phyloP scores from a whole-genome alignment of 53 echinoderm and acorn worm species.

The Arbacia lixula region DNA sequence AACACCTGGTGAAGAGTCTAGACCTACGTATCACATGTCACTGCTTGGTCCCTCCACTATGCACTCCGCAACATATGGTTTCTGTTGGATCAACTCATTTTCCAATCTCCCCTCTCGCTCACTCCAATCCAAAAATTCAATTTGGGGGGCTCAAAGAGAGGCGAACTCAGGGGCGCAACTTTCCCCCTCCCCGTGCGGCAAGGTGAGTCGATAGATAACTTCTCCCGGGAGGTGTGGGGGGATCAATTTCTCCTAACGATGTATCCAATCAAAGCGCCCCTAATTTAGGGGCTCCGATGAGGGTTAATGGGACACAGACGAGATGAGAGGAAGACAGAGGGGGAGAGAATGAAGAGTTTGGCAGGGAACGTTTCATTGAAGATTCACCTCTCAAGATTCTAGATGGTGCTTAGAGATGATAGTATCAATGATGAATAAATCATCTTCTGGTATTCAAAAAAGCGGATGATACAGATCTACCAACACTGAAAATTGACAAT shows the following conservation, averaged over 20 bases:
- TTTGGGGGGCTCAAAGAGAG: constrained; percentile 22
- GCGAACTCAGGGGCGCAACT: constrained; percentile 14
- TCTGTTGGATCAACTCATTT: constrained; percentile 3
- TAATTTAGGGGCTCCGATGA: too few species aligned
- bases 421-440: too few species aligned
- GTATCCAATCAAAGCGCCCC: too few species aligned
- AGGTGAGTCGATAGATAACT: neutral
- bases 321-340: neutral
- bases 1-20: too few species aligned
- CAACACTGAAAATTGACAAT: too few species aligned
- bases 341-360: neutral
- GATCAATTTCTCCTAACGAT: constrained; percentile 20
- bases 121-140: constrained; percentile 4
- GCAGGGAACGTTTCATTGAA: neutral
- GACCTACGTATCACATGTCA: neutral
- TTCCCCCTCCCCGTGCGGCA: neutral
- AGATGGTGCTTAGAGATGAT: too few species aligned
- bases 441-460: too few species aligned
- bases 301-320: too few species aligned
- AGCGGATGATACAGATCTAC: too few species aligned
- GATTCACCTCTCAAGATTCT: too few species aligned
- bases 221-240: neutral
- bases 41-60: constrained; percentile 1
- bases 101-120: constrained; percentile 7
- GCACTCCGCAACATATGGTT: constrained; percentile 40